Base-by-base conservation (phyloP, 1,140 invertebrate species). In the Pseudomyrmex cubaensis region DNA sequence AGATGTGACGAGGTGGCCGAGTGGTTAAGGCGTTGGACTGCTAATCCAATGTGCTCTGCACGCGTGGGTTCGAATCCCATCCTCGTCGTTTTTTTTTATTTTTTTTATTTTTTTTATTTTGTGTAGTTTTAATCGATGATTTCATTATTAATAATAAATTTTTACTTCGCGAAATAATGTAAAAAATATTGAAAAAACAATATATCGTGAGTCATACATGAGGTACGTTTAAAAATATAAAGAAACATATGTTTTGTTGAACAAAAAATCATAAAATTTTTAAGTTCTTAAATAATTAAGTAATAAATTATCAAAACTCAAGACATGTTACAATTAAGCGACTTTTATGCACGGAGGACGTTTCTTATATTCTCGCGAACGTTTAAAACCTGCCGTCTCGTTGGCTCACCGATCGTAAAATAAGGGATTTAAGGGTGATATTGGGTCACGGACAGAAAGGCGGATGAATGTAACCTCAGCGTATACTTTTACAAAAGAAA, bases 1-100 rank as follows among this genome's bases (percentile, higher is more conserved):
- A 63, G 87, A 88, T 83, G 87, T 86, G 96, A 97, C 96, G 96
- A 97, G 97, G 96, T 97, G 97, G 96, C 97, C 97, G 96, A 97
- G 97, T 97, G 96, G 97, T 97, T 97, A 97, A 97, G 97, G 97
- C 96, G 97, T 97, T 97, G 96, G 97, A 97, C 96, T 97, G 96
- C 96, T 97, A 96, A 95, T 95, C 95, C 95, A 96, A 95, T 96
- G 95, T 95, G 95, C 95, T 95, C 95, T 96, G 95, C 97, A 97
- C 97, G 96, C 96, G 96, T 97, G 96, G 96, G 96, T 97, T 97
- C 96, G 97, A 97, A 97, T 97, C 97, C 96, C 96, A 97, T 97
- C 96, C 96, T 97, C 96, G 96, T 97, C 96, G 96, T 66, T 10
- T 2, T 57, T 50, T 57, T 66, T 20, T 20, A 0, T 48, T 77